A percentile compares a stretch with the other conserved stretches of the same genome.
Conservation (phyloP, 2,888 invertebrate genomes). For the Tenthredo notha region DNA sequence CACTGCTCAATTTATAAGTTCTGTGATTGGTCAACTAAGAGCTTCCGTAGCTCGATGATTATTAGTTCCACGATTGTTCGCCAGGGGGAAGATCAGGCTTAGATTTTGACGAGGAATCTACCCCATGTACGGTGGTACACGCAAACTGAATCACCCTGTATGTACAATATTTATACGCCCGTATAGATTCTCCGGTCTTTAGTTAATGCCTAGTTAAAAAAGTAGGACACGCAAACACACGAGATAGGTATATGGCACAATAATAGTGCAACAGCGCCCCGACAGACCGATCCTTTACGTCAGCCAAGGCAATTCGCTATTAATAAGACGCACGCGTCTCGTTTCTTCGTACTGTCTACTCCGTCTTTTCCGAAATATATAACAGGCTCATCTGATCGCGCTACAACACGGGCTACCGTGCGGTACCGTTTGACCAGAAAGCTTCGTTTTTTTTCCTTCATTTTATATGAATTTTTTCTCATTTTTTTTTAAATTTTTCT, state of each 20-base stretch:
- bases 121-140: too few relatives aligned
- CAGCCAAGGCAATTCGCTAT: conserved; percentile 68
- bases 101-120: too few relatives aligned
- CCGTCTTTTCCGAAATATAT: conserved; percentile 16
- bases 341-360: neutral
- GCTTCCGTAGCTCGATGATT: too few relatives aligned
- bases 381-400: conserved; percentile 1
- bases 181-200: neutral
- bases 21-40: too few relatives aligned
- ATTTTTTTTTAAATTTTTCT: too few relatives aligned
- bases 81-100: too few relatives aligned
- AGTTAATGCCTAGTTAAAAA: conserved; percentile 43
- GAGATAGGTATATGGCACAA: conserved; percentile 58
- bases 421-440: neutral
- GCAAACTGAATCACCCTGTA: neutral
- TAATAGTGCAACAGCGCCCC: conserved; percentile 66
- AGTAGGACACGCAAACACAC: conserved; percentile 20
- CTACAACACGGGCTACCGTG: neutral
- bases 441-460: neutral
- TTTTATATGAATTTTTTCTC: too few relatives aligned
- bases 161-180: neutral
- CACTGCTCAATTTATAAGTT: too few relatives aligned
- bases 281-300: conserved; percentile 63
- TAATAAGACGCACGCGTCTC: conserved; percentile 67
- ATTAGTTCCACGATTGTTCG: too few relatives aligned